These are phyloP conservation scores for Micronycteris hirsuta DNA, from an alignment of 2,113 vertebrate genomes.

Conservation along the genomic window DNA sequence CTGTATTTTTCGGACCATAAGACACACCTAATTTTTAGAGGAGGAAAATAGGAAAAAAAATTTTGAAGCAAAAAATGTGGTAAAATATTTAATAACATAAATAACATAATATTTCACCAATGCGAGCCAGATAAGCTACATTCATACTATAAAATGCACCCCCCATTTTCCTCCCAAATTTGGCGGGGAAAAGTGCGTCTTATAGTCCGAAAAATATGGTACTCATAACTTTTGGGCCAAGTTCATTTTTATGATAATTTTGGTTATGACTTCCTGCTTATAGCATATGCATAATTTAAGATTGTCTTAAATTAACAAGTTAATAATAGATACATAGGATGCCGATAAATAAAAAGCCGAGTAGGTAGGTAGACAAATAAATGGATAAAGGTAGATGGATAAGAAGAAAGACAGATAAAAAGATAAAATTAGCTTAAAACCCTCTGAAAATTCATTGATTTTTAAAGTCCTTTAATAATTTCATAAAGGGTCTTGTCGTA, in stretches of 20 bases:
- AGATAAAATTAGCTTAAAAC: neutral
- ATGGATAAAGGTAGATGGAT: neutral
- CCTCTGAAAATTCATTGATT: neutral
- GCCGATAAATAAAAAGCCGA: neutral
- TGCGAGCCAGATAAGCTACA: too few relatives aligned
- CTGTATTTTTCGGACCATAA: too few relatives aligned
- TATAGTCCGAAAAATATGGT: too few relatives aligned
- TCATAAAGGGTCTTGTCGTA: neutral
- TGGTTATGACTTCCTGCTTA: neutral
- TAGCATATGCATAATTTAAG: neutral
- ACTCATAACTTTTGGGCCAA: neutral
- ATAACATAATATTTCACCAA: too few relatives aligned
- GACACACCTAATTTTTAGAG: too few relatives aligned
- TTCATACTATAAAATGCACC: too few relatives aligned
- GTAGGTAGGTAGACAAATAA: neutral
- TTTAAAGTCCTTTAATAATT: neutral
- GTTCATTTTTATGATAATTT: neutral
- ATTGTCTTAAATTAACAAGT: neutral
- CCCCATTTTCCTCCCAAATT: too few relatives aligned
- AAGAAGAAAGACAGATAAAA: neutral
- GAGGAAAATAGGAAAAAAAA: too few relatives aligned
- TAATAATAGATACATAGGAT: neutral
- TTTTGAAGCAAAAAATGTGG: too few relatives aligned
- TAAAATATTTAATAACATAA: too few relatives aligned
- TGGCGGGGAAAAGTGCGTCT: too few relatives aligned